These are phyloP conservation scores for Sebastes jordani DNA, from an alignment of 2,797 vertebrate species.

Conservation along the genomic window DNA sequence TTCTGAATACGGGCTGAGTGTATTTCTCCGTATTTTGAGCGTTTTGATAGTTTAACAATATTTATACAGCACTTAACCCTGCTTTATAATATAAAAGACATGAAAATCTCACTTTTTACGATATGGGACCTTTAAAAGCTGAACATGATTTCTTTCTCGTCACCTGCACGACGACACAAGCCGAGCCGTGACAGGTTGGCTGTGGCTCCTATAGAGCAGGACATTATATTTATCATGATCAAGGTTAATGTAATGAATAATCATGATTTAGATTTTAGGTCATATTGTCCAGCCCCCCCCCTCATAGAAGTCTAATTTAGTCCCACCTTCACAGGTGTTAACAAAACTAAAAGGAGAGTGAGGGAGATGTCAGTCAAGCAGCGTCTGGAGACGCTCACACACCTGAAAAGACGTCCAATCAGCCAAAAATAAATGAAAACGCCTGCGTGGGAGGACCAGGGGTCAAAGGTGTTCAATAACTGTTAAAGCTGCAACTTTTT, in stretches of 20 bases:
- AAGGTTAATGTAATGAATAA: neutral
- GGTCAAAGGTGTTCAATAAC: slow-evolving; percentile 2
- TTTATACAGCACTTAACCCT: no score
- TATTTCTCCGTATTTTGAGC: no score
- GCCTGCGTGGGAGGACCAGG: slow-evolving; percentile 13
- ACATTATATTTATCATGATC: neutral
- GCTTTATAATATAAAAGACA: no score
- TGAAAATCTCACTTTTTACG: no score
- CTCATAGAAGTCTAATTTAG: neutral
- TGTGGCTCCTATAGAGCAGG: neutral
- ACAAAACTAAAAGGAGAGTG: neutral
- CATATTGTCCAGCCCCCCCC: neutral
- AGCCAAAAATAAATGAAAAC: slow-evolving; percentile 32
- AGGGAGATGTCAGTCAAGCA: neutral
- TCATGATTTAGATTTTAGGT: neutral
- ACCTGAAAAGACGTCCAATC: slow-evolving; percentile 14
- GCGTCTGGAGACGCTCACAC: neutral
- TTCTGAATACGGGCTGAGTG: no score
- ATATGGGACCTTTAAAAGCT: neutral
- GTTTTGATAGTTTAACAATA: no score
- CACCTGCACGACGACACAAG: neutral
- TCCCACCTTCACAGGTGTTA: neutral
- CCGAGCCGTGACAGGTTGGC: neutral
- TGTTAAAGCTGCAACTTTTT: slow-evolving; percentile 10
- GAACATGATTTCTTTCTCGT: neutral